Evolutionary conservation across 2,797 vertebrate genomes (phyloP), one percentile per base, ranked within the genome.

Genomic region (Scyliorhinus canicula): DNA sequence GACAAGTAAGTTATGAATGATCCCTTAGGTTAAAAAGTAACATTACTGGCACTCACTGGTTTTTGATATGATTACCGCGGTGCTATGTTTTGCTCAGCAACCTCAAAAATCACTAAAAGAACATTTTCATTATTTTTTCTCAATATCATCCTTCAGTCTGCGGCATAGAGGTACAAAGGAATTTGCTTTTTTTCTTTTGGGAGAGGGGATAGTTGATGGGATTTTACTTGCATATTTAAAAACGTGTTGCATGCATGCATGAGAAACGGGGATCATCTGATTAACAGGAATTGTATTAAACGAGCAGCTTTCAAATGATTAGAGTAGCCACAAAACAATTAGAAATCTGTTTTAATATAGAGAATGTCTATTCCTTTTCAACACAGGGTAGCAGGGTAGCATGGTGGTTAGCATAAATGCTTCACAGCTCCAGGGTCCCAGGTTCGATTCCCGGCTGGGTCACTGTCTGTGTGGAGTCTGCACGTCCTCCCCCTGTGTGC

Each of bases 1-100:
- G 91, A 93, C 91, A 93, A 65, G 63, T 28, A 47, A 69, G 63
- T 93, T 67, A 60, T 69, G 60, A 65, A 69, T 93, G 60, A 65
- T 93, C 60, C 60, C n/a, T 44, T 44, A 12, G 55, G 84, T 55
- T n/a, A 52, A 26, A 52, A 52, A 55, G 79, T 2, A 82, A 44
- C 77, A 16, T 40, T 79, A 85, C 21, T 85, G 82, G 82, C 82
- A 85, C 44, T 24, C 19, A 1, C 47, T 26, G 6, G 12, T 55
- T 82, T 47, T 82, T 93, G n/a, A 47, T 24, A 93, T 65, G 21
- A 93, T 93, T 67, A 93, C 40, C 4, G 14, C 63, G 28, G 40
- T 24, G 16, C 44, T 69, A 47, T 50, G 28, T 52, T 55, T 16
- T 9, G 24, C 21, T 67, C 6, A 31, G 24, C n/a, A 16, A 28